Evolutionary conservation across 2,113 vertebrate genomes (phyloP).

Genomic region (Eleginops maclovinus): DNA sequence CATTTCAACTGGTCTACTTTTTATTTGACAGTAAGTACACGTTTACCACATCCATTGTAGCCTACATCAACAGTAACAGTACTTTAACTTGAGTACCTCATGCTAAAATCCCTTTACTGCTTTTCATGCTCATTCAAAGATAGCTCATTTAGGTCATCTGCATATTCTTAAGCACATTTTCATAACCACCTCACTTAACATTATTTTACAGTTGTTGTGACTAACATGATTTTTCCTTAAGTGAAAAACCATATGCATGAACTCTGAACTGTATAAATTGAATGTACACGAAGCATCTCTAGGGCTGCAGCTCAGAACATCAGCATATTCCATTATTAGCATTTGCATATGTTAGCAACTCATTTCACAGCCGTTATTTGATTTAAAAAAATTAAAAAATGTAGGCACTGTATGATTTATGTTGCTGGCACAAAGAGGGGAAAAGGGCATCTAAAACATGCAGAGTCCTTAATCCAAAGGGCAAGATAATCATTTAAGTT

Average conservation of each 20-base stretch:
- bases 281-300: conserved; percentile 3
- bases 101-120: conserved; percentile 10
- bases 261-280: conserved; percentile 14
- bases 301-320: conserved; percentile 27
- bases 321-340: conserved; percentile 16
- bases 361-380: conserved; percentile 54
- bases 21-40: background rate
- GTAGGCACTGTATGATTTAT: conserved; percentile 18
- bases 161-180: conserved; percentile 1
- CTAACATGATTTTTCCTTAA: conserved; percentile 21
- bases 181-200: background rate
- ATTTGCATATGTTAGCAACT: conserved; percentile 43
- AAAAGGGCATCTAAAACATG: conserved; percentile 3
- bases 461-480: conserved; percentile 22
- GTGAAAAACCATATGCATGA: conserved; percentile 17
- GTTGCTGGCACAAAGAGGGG: background rate
- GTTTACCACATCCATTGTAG: background rate
- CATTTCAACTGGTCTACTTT: background rate
- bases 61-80: too few species aligned
- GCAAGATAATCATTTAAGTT: conserved; percentile 13
- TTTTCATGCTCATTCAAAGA: conserved; percentile 5
- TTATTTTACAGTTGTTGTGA: background rate
- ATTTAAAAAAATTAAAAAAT: conserved; percentile 15
- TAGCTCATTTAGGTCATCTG: background rate
- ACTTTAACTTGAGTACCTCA: background rate